These are phyloP conservation scores for Maniola hyperantus DNA, from an alignment of 2,888 invertebrate species.

Conservation along the genomic window DNA sequence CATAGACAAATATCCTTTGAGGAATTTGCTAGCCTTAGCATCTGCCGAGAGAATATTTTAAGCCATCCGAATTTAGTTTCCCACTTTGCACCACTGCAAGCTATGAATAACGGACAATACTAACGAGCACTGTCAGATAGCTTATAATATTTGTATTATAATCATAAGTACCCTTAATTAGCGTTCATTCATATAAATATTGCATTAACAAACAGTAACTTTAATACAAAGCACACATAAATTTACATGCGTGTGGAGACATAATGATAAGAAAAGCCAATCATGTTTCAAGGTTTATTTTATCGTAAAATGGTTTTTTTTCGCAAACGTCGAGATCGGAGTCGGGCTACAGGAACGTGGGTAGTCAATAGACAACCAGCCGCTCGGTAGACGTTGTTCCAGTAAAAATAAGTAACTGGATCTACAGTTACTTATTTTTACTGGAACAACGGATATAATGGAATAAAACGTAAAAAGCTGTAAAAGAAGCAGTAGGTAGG, in stretches of 20 bases:
- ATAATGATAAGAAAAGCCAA: conserved; percentile 20
- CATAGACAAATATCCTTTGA: background rate
- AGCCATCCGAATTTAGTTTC: background rate
- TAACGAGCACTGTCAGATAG: conserved; percentile 5
- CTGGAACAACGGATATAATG: too few species aligned
- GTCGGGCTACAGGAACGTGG: background rate
- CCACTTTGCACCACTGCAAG: background rate
- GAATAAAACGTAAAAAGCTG: too few species aligned
- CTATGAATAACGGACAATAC: conserved; percentile 1
- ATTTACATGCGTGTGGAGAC: conserved; percentile 22
- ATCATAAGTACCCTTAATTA: conserved; percentile 15
- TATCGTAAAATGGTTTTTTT: background rate
- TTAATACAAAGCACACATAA: conserved; percentile 20
- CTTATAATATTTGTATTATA: conserved; percentile 13
- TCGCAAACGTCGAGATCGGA: background rate
- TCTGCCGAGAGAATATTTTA: background rate
- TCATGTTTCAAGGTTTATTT: conserved; percentile 12
- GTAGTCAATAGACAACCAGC: background rate
- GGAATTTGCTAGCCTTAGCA: background rate
- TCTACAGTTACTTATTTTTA: too few species aligned
- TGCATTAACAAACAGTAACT: conserved; percentile 23
- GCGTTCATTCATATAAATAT: conserved; percentile 22
- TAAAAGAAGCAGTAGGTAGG: too few species aligned
- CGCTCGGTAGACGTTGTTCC: background rate
- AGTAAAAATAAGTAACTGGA: background rate